Base-by-base conservation (phyloP, 2,113 vertebrate genomes). In the Setophaga kirtlandii region DNA sequence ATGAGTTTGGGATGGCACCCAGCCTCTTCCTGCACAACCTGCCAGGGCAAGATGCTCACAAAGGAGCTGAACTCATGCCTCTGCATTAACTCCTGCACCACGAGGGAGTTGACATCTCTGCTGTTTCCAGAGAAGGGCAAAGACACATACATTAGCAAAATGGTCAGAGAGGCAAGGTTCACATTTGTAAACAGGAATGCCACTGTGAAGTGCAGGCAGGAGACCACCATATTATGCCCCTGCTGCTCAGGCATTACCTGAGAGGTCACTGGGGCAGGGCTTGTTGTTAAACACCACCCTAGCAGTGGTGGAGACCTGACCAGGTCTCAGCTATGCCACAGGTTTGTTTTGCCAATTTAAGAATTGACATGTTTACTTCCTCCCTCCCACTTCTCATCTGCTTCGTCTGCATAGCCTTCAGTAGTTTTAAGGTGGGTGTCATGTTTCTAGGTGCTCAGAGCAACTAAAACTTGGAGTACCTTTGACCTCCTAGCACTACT, bases 251-350 rank as follows among this genome's bases (percentile, higher is more conserved):
- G 31, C 2, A 1, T 35, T 17, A 46, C 47, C 20, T 0, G 0
- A 56, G 33, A 37, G 27, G 15, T 47, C 30, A 68, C 31, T 11
- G 39, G 3, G 2, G 16, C 37, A 85, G 21, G 21, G 30, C 41
- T 81, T 2, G 0, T 9, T 50, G 0, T 30, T 60, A 27, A 92
- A 50, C 10, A 42, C 49, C 30, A 41, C 0, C 0, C 12, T 3
- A 75, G 58, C 49, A 37, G 30, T 3, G 28, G 12, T 1, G 35
- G 46, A 92, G 22, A 75, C 49, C 10, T 62, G 16, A 73, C 30
- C 55, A 33, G 20, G 56, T 49, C 74, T 83, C 75, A 68, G 31
- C 37, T 78, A 28, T 35, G 73, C 44, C 73, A 74, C 37, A 83
- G 53, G 39, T 52, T 56, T 78, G 35, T 13, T 49, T 28, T 42